Percentiles rank a stretch among this genome's conserved stretches.
Conservation (phyloP, 2,797 vertebrate species). For the Columba guinea region DNA sequence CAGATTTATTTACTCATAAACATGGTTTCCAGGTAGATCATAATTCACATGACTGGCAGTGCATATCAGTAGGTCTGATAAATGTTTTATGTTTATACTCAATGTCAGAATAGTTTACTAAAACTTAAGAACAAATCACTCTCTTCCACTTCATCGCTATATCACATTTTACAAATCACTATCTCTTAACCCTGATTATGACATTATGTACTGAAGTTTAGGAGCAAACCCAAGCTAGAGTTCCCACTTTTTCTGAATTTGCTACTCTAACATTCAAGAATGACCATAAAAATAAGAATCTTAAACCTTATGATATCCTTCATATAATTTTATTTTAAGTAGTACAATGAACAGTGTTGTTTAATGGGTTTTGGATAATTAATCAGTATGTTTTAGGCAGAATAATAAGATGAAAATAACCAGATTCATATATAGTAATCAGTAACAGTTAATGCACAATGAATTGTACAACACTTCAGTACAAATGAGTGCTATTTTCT, state of each 20-base stretch:
- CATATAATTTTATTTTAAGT: constrained; percentile 2
- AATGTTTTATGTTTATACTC: not conserved
- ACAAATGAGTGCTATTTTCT: not conserved
- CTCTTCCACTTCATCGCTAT: not conserved
- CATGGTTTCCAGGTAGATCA: not conserved
- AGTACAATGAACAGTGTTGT: not conserved
- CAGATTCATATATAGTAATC: not conserved
- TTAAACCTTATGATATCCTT: not conserved
- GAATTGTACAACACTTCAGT: not conserved
- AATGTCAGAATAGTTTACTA: not conserved
- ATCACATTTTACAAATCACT: not conserved
- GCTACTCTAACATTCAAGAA: not conserved
- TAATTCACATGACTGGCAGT: not conserved
- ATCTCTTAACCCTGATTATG: not conserved
- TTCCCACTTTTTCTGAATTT: not conserved
- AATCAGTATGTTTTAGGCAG: not conserved
- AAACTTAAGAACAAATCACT: not conserved
- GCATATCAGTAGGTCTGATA: not conserved
- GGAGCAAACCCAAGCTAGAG: not conserved
- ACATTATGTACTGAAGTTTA: not conserved
- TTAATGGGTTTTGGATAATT: not conserved
- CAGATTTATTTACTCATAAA: constrained; percentile 30
- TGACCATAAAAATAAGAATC: not conserved
- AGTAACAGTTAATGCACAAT: not conserved
- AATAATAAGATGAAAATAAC: not conserved